Evolutionary conservation across 2,113 vertebrate species (phyloP).

Genomic region (Tamias sibiricus): DNA sequence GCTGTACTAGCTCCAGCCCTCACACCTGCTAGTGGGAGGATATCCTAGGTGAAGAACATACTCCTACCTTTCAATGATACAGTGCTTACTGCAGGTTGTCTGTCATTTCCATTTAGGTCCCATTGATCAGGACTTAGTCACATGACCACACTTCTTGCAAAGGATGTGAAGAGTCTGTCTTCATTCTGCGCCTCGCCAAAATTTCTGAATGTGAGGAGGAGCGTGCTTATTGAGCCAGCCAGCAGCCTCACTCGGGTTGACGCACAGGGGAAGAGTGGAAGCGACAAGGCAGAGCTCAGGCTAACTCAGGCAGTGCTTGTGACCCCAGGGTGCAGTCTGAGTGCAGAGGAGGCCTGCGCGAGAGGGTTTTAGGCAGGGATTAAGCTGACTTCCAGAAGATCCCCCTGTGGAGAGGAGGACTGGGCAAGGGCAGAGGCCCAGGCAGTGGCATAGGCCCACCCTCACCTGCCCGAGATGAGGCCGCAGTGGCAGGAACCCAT

Average conservation of each 20-base stretch:
- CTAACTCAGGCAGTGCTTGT: rapidly evolving
- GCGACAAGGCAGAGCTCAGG: not conserved
- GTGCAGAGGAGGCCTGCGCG: rapidly evolving
- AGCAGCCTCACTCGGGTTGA: not conserved
- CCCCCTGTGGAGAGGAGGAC: no score
- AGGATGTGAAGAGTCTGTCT: not conserved
- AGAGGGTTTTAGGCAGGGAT: not conserved
- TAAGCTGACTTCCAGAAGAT: not conserved
- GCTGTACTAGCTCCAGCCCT: not conserved
- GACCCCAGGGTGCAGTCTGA: not conserved
- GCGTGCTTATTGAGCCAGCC: not conserved
- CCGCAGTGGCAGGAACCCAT: not conserved
- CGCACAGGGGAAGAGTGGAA: not conserved
- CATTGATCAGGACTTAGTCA: no score
- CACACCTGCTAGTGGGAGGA: not conserved
- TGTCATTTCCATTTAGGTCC: not conserved
- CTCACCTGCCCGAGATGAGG: no score
- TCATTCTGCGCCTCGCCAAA: not conserved
- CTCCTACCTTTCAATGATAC: not conserved
- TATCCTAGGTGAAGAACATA: not conserved
- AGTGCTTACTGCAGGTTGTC: no score
- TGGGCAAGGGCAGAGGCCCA: no score
- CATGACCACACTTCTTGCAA: not conserved
- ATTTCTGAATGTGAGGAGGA: not conserved
- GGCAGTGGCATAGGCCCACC: no score